Percentiles rank a stretch among this genome's conserved stretches.
Conservation (phyloP, 2,888 invertebrate species). For the Byasa hedistus region DNA sequence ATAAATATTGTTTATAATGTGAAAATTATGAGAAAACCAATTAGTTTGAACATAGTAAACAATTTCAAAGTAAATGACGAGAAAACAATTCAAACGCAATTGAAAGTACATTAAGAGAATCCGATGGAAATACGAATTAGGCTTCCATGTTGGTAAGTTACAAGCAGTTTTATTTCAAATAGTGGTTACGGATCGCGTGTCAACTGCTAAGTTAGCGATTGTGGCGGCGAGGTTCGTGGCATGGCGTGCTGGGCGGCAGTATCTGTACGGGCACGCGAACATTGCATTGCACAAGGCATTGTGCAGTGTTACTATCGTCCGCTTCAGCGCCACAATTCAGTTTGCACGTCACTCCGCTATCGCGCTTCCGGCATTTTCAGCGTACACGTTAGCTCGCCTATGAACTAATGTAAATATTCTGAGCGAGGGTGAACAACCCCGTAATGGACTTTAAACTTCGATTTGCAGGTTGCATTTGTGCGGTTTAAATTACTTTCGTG, state of each 20-base stretch:
- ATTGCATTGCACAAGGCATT: constrained; percentile 24
- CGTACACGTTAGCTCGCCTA: constrained; percentile 22
- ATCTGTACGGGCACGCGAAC: constrained; percentile 25
- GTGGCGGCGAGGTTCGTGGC: constrained; percentile 19
- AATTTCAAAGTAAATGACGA: constrained; percentile 1
- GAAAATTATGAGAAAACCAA: not conserved
- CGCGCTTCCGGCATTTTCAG: constrained; percentile 24
- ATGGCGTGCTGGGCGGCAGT: constrained; percentile 28
- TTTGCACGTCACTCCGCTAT: constrained; percentile 28
- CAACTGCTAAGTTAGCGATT: constrained; percentile 28
- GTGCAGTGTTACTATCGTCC: constrained; percentile 18
- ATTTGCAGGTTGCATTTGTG: not conserved
- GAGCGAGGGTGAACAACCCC: constrained; percentile 21
- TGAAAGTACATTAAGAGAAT: constrained; percentile 7
- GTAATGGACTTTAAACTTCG: not conserved
- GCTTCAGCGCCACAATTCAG: constrained; percentile 21
- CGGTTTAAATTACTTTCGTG: not conserved
- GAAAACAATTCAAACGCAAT: constrained; percentile 20
- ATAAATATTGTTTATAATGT: no score
- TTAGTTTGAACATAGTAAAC: not conserved
- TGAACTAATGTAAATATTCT: constrained; percentile 20
- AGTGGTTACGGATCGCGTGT: constrained; percentile 31
- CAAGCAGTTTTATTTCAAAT: constrained; percentile 28
- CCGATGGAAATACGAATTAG: constrained; percentile 14
- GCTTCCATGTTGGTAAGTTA: constrained; percentile 23